Base-by-base conservation (phyloP, 1,140 invertebrate species). In the Halictus rubicundus region DNA sequence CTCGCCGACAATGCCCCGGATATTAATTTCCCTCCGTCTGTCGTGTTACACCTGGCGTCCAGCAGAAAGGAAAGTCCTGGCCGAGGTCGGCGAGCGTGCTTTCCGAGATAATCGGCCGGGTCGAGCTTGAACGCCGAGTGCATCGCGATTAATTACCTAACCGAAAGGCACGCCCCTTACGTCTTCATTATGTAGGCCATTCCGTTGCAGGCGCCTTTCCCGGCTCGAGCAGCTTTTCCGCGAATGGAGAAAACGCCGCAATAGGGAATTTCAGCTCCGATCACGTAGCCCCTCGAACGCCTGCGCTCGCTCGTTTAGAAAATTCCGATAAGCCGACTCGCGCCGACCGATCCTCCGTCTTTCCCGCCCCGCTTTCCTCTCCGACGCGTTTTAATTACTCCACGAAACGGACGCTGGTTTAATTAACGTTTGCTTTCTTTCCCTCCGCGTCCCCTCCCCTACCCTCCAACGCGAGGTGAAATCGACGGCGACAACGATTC, bases 181-280 rank as follows among this genome's bases (percentile, higher is more conserved):
- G 82, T 90, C 89, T 90, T 90, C 82, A 90, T 90, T 89, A 87
- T 81, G 88, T 88, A 87, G 84, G 87, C 85, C 84, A 87, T 84
- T 83, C 85, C 78, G 78, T 89, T 87, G 87, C 84, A 90, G 87
- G 82, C 86, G 85, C 87, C 88, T 89, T 89, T 90, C 69, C 19
- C 37, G 54, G 68, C 12, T 32, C 32, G n/a, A 76, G 21, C 54
- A 69, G 71, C 73, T 27, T 46, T 77, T 27, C 76, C 82, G 80
- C 81, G 78, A 81, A 87, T 81, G 87, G 84, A 82, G 82, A 83
- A 89, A n/a, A 80, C 80, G 82, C 83, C 79, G 79, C 84, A 87
- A 84, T 86, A 82, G 81, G 79, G 86, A 86, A 90, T 90, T 90
- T 90, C 77, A 66, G 82, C 85, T 90, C 87, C 70, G 81, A 82